A percentile compares a stretch with the other conserved stretches of the same genome.
Conservation (phyloP, 2,888 invertebrate genomes). For the Ormyrus thymus region DNA sequence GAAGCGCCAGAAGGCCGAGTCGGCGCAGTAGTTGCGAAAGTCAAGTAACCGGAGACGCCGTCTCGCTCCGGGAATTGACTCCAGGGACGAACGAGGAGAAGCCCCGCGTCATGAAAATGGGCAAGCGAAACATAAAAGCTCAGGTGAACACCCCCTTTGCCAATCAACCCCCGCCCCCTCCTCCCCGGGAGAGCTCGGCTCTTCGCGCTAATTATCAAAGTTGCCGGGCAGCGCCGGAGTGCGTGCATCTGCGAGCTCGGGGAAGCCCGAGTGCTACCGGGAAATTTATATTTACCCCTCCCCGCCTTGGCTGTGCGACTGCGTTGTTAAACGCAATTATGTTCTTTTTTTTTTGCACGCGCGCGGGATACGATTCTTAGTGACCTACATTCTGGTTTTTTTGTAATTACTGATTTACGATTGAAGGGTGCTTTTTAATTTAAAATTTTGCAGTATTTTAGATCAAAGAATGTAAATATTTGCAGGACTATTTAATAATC, state of each 20-base stretch:
- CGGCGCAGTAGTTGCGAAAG: slow-evolving; percentile 77
- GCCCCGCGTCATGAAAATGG: slow-evolving; percentile 82
- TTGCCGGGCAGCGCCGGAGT: not conserved
- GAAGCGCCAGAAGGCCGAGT: slow-evolving; percentile 72
- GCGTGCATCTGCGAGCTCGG: not conserved
- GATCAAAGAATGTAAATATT: no score
- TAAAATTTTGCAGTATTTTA: no score
- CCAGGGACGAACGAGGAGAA: slow-evolving; percentile 76
- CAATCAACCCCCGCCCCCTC: not conserved
- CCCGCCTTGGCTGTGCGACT: not conserved
- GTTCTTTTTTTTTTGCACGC: no score
- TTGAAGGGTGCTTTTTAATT: no score
- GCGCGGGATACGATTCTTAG: no score
- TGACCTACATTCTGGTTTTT: no score
- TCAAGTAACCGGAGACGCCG: slow-evolving; percentile 73
- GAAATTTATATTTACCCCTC: slow-evolving; percentile 4
- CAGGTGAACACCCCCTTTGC: slow-evolving; percentile 74
- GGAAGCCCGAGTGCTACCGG: not conserved
- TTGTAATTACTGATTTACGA: no score
- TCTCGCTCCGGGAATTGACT: slow-evolving; percentile 74
- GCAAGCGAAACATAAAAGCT: slow-evolving; percentile 92
- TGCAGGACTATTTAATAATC: no score
- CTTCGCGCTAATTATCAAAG: slow-evolving; percentile 18
- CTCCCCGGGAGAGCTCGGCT: no score
- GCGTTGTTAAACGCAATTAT: no score